Percentiles rank a stretch among this genome's conserved stretches.
Evolutionary conservation across 2,113 vertebrate genomes (phyloP).

Genomic region (Gila orcuttii): DNA sequence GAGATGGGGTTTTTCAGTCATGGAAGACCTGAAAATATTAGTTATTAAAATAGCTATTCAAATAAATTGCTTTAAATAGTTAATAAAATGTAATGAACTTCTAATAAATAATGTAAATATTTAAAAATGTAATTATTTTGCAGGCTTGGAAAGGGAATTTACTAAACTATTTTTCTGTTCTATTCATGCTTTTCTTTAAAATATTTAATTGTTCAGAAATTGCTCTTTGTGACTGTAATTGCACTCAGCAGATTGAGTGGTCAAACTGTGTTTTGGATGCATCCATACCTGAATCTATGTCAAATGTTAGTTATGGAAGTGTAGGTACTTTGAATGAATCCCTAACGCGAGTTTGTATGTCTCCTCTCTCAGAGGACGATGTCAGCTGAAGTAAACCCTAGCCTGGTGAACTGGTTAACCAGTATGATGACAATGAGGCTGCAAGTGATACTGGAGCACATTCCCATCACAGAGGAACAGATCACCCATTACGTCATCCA

Average conservation of each 20-base stretch:
- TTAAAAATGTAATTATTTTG: no score
- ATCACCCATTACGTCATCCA: slow-evolving; percentile 82
- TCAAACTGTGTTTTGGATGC: no score
- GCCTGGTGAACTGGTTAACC: slow-evolving; percentile 91
- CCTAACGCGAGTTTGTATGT: not conserved
- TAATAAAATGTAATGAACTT: not conserved
- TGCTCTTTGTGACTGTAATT: no score
- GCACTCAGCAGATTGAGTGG: no score
- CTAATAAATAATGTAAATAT: no score
- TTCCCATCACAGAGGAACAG: slow-evolving; percentile 85
- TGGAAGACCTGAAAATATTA: not conserved
- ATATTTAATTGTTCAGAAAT: no score
- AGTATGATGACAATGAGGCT: slow-evolving; percentile 92
- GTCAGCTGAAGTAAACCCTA: slow-evolving; percentile 89
- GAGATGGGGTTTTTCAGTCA: not conserved
- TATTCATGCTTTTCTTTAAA: no score
- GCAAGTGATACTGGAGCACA: slow-evolving; percentile 89
- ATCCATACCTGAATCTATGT: no score
- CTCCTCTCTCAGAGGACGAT: slow-evolving; percentile 81
- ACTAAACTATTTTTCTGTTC: no score
- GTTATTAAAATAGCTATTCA: not conserved
- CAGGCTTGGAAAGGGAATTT: no score
- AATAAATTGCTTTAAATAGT: not conserved
- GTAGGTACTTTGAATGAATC: not conserved
- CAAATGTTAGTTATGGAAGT: not conserved